phyloP scores from a whole-genome alignment of 2,113 vertebrate genomes.

The Phoxinus phoxinus region DNA sequence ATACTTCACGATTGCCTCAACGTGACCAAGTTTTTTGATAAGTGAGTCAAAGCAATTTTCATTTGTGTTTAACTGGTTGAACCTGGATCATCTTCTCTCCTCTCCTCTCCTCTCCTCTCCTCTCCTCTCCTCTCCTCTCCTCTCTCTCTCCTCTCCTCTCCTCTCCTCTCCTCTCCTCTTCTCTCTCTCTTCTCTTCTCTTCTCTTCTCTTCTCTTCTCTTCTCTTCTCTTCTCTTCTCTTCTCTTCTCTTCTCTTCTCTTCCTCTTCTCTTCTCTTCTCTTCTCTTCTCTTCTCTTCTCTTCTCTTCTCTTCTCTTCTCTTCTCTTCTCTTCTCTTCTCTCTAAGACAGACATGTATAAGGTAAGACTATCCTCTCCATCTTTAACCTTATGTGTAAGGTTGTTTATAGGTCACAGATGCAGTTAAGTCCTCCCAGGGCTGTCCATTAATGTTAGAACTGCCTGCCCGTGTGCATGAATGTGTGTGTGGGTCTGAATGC shows the following conservation, averaged over 20 bases:
- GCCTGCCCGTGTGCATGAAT: background rate
- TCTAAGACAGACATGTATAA: background rate
- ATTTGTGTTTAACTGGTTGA: background rate
- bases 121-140: too few species aligned
- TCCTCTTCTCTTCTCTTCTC: too few species aligned
- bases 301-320: background rate
- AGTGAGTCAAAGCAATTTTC: background rate
- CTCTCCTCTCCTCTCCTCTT: background rate
- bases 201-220: too few species aligned
- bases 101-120: too few species aligned
- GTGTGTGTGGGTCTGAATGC: background rate
- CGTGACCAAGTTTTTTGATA: too few species aligned
- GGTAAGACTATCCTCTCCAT: background rate
- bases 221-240: too few species aligned
- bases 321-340: background rate
- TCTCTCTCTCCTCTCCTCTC: too few species aligned
- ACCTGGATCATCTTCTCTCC: background rate
- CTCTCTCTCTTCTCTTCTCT: too few species aligned
- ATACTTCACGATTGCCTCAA: too few species aligned
- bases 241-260: too few species aligned
- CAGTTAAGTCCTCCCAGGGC: background rate
- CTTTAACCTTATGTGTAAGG: constrained; percentile 13
- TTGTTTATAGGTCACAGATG: background rate
- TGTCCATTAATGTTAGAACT: constrained; percentile 15
- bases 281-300: too few species aligned